Percentiles rank a stretch among this genome's conserved stretches.
phyloP scores from a whole-genome alignment of 1,140 invertebrate genomes.

The Lasioglossum baleicum region DNA sequence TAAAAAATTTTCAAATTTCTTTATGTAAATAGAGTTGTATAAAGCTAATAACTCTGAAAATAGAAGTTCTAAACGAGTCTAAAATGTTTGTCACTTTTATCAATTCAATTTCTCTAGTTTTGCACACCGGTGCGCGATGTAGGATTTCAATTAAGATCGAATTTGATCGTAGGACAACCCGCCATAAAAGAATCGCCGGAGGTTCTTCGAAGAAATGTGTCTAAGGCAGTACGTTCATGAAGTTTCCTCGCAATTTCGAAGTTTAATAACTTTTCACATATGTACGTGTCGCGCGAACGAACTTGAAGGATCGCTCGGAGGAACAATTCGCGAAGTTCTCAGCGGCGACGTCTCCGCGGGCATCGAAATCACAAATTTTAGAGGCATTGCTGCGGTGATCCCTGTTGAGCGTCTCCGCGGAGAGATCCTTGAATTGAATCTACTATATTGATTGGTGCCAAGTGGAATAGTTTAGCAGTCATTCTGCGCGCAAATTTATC shows the following conservation, averaged over 20 bases:
- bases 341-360: not conserved
- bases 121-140: no score
- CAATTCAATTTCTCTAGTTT: no score
- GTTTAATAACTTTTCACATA: constrained; percentile 34
- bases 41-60: no score
- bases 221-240: constrained; percentile 28
- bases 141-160: no score
- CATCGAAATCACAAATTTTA: not conserved
- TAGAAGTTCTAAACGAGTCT: no score
- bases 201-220: not conserved
- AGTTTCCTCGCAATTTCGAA: constrained; percentile 28
- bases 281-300: not conserved
- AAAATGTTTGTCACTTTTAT: no score
- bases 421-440: not conserved
- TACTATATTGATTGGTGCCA: not conserved
- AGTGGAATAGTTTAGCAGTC: not conserved
- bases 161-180: no score
- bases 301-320: not conserved
- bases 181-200: no score
- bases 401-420: not conserved
- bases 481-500: not conserved
- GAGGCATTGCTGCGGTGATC: not conserved
- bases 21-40: no score
- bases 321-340: constrained; percentile 23
- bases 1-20: no score